Evolutionary conservation across 2,113 vertebrate genomes (phyloP).

Genomic region (Podocnemis expansa): DNA sequence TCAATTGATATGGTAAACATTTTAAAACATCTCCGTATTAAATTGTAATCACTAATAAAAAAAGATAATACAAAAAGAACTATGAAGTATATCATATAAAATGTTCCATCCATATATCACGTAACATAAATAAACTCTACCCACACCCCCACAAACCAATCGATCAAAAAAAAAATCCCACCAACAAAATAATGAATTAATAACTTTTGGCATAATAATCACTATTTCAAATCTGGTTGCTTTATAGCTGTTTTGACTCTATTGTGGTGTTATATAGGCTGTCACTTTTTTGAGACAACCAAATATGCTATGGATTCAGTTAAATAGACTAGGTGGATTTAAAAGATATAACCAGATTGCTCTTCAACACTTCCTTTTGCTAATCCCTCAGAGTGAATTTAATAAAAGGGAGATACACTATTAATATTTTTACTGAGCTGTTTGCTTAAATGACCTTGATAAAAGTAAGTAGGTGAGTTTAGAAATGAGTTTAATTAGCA

Average conservation of each 20-base stretch:
- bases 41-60: slow-evolving; percentile 19
- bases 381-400: slow-evolving; percentile 48
- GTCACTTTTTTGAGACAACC: slow-evolving; percentile 52
- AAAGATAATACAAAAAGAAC: neutral
- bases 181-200: slow-evolving; percentile 36
- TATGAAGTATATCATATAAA: neutral
- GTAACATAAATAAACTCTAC: neutral
- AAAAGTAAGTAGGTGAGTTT: slow-evolving; percentile 67
- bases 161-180: neutral
- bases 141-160: neutral
- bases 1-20: neutral
- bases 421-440: slow-evolving; percentile 53
- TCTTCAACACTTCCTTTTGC: slow-evolving; percentile 41
- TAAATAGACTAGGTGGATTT: slow-evolving; percentile 65
- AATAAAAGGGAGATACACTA: slow-evolving; percentile 62
- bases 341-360: slow-evolving; percentile 51
- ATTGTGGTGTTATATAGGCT: slow-evolving; percentile 36
- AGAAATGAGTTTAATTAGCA: slow-evolving; percentile 72
- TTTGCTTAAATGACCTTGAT: slow-evolving; percentile 66
- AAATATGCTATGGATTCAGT: slow-evolving; percentile 38
- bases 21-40: slow-evolving; percentile 7
- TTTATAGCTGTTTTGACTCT: slow-evolving; percentile 1
- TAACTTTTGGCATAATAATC: neutral
- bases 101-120: neutral
- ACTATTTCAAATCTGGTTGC: slow-evolving; percentile 35